Percentiles rank a stretch among this genome's conserved stretches.
These are phyloP conservation scores for Thereva unica DNA, from an alignment of 2,888 invertebrate species.

Conservation along the genomic window DNA sequence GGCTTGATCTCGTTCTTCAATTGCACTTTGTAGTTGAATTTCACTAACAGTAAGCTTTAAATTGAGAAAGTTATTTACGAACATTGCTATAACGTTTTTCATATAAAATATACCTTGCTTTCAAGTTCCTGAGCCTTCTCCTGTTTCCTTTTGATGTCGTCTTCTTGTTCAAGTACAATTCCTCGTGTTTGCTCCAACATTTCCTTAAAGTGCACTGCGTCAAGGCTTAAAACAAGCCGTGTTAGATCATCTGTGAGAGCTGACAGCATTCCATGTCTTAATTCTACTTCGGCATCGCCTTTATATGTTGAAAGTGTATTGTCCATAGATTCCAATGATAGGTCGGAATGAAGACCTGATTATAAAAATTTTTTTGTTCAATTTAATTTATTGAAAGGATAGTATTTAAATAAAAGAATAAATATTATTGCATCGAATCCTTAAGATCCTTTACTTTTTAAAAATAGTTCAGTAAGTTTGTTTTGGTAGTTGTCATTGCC, in stretches of 20 bases:
- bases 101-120: conserved; percentile 66
- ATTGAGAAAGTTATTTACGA: conserved; percentile 4
- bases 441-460: too few species aligned
- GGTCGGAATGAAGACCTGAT: conserved; percentile 69
- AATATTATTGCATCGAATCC: too few species aligned
- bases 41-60: conserved; percentile 73
- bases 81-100: conserved; percentile 1
- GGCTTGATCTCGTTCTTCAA: conserved; percentile 82
- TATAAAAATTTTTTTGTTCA: too few species aligned
- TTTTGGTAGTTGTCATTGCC: too few species aligned
- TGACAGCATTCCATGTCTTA: conserved; percentile 66
- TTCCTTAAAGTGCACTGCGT: conserved; percentile 74
- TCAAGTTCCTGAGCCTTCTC: conserved; percentile 79
- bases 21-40: conserved; percentile 77
- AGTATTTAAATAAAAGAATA: too few species aligned
- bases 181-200: conserved; percentile 77
- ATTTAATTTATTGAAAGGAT: too few species aligned
- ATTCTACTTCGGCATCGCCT: conserved; percentile 59
- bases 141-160: conserved; percentile 79
- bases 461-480: too few species aligned
- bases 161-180: conserved; percentile 74
- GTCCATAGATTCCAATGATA: conserved; percentile 67
- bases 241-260: conserved; percentile 79
- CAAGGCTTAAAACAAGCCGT: conserved; percentile 72
- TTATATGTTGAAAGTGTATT: conserved; percentile 55